Evolutionary conservation across 2,888 invertebrate species (phyloP), one percentile per base, ranked within the genome.

Genomic region (Diaperis boleti): DNA sequence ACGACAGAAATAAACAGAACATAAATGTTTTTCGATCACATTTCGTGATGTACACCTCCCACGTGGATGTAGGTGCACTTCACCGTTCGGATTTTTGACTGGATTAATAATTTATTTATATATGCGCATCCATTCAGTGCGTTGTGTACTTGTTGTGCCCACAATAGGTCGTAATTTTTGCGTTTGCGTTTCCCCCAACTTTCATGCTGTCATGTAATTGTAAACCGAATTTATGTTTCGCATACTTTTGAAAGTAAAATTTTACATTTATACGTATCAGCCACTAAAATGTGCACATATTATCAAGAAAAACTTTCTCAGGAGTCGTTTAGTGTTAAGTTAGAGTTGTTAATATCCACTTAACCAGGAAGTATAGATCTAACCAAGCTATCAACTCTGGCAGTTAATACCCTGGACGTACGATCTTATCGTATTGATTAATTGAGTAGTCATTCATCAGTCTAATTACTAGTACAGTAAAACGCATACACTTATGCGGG

Each of bases 391-490:
- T 47, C 29, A 29, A 17, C n/a, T 17, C 47, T 14, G 29, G 18
- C 18, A 18, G 29, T 35, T 33, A 50, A 50, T 50, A 33, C 50
- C 29, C 35, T 35, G 20, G 3, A 35, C 18, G 50, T 50, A 33
- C 18, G 50, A 50, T 50, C 50, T 50, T 50, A 50, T 50, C 50
- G 10, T 18, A 15, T 15, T 50, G 50, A 50, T 50, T 50, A 50
- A 50, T 50, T 50, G 50, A 14, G 18, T 14, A 29, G 31, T 13
- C 26, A 50, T 50, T 50, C 50, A 50, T 50, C 50, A 50, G 29
- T 50, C 50, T 50, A 50, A 50, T 50, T 42, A n/a, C n/a, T n/a
- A n/a, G n/a, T n/a, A 42, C 20, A 10, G 15, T 6, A 17, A 10
- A 42, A n/a, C 35, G 33, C 35, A 50, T 50, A 33, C 18, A 35